phyloP scores from a whole-genome alignment of 2,888 invertebrate genomes.

The Pyrochroa serraticornis region DNA sequence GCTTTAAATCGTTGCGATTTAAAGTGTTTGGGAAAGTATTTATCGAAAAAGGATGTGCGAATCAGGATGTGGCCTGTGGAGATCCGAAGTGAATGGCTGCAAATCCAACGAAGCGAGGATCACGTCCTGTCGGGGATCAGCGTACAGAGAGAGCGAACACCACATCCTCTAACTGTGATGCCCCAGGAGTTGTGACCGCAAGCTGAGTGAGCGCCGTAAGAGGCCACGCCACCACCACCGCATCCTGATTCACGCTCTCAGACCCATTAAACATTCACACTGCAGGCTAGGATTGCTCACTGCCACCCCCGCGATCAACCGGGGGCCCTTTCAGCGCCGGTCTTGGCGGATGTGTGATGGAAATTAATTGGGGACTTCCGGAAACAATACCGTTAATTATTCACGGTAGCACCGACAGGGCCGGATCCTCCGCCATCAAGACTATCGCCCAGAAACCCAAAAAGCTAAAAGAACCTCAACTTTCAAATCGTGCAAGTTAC shows the following conservation, averaged over 20 bases:
- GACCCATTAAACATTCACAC: conserved; percentile 58
- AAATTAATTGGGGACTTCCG: too few species aligned
- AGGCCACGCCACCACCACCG: conserved; percentile 49
- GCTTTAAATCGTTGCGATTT: conserved; percentile 1
- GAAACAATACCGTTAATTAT: too few species aligned
- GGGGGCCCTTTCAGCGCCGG: too few species aligned
- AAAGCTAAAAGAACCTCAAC: too few species aligned
- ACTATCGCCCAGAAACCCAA: too few species aligned
- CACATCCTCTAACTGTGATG: conserved; percentile 31
- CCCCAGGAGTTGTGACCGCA: conserved; percentile 51
- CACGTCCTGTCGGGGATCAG: conserved; percentile 29
- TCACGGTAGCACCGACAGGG: too few species aligned
- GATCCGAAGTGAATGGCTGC: conserved; percentile 34
- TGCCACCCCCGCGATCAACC: conserved; percentile 32
- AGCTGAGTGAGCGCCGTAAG: conserved; percentile 52
- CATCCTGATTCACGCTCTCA: conserved; percentile 54
- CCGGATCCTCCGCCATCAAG: too few species aligned
- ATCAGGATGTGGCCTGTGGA: conserved; percentile 35
- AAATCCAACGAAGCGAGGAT: conserved; percentile 31
- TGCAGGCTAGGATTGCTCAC: conserved; percentile 54
- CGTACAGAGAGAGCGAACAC: conserved; percentile 19
- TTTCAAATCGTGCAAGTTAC: too few species aligned
- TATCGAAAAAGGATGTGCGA: conserved; percentile 36
- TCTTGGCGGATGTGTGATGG: too few species aligned
- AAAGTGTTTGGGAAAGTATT: conserved; percentile 35